A percentile compares a stretch with the other conserved stretches of the same genome.
phyloP scores from a whole-genome alignment of 53 echinoderm and acorn worm genomes.

The Holothuria leucospilota region DNA sequence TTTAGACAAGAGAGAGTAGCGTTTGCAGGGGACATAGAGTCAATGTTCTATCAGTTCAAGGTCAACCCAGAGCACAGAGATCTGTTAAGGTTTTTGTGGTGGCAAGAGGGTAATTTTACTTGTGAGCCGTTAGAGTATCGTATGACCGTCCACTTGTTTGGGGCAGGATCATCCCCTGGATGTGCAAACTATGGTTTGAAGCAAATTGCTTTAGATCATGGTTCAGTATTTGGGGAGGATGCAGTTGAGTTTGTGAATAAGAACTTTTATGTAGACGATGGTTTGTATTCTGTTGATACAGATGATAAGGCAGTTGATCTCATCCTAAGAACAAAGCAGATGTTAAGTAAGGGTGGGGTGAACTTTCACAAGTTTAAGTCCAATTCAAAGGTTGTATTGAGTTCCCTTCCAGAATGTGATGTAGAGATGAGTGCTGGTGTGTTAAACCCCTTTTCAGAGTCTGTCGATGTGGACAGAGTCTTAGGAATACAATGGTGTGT shows the following conservation, averaged over 20 bases:
- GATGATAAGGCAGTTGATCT: conserved; percentile 60
- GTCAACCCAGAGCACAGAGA: no score
- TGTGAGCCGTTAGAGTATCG: neutral
- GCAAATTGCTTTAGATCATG: conserved; percentile 17
- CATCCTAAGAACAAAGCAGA: conserved; percentile 27
- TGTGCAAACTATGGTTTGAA: neutral
- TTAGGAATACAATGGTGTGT: conserved; percentile 48
- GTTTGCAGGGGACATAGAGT: no score
- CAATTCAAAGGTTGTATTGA: conserved; percentile 59
- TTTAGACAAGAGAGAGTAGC: no score
- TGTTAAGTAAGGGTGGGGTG: conserved; percentile 60
- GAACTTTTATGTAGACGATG: conserved; percentile 79
- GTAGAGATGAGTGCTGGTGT: no score
- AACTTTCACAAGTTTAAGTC: conserved; percentile 67
- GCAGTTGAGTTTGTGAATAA: no score
- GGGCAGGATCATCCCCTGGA: no score
- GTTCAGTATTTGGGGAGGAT: neutral
- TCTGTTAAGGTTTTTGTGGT: neutral
- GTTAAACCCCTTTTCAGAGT: no score
- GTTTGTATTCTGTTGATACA: conserved; percentile 53
- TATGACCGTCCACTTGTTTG: neutral
- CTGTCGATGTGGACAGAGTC: conserved; percentile 41
- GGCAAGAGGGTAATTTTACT: neutral
- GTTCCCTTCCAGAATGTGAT: conserved; percentile 51
- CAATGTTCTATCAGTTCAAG: no score